These are phyloP conservation scores for Hydra vulgaris DNA, from an alignment of 30 jellyfish, hydroid and myxozoan genomes.

Conservation along the genomic window DNA sequence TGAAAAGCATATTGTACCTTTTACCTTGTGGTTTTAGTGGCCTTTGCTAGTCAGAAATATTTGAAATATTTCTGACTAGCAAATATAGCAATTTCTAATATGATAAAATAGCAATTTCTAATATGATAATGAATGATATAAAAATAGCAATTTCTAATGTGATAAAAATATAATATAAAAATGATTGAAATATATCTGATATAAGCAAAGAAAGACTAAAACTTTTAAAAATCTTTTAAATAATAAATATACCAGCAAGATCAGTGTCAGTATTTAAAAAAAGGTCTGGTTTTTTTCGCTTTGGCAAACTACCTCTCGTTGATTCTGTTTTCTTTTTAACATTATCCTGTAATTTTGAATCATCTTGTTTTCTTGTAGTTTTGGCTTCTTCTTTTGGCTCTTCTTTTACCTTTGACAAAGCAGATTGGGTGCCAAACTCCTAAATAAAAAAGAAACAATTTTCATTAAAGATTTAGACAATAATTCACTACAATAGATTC, in stretches of 20 bases:
- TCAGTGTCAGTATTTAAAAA: background rate
- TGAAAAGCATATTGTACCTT: too few relatives aligned
- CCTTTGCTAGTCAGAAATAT: too few relatives aligned
- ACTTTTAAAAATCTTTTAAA: too few relatives aligned
- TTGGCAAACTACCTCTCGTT: background rate
- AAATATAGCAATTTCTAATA: too few relatives aligned
- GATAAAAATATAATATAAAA: too few relatives aligned
- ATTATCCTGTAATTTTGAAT: background rate
- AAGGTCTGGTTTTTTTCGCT: background rate
- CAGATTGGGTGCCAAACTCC: background rate
- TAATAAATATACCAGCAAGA: background rate
- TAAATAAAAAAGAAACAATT: background rate
- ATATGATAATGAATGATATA: too few relatives aligned
- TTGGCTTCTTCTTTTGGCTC: background rate
- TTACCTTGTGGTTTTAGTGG: too few relatives aligned
- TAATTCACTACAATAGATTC: too few relatives aligned
- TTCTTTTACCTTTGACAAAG: background rate
- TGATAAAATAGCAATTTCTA: background rate
- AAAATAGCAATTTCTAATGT: background rate
- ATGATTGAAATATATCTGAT: too few relatives aligned
- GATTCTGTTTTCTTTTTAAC: background rate
- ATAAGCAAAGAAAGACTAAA: too few relatives aligned
- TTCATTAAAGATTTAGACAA: too few relatives aligned
- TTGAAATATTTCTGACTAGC: too few relatives aligned
- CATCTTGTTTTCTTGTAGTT: background rate